Conservation (phyloP, 1,140 invertebrate species). For the Bombus consobrinus region DNA sequence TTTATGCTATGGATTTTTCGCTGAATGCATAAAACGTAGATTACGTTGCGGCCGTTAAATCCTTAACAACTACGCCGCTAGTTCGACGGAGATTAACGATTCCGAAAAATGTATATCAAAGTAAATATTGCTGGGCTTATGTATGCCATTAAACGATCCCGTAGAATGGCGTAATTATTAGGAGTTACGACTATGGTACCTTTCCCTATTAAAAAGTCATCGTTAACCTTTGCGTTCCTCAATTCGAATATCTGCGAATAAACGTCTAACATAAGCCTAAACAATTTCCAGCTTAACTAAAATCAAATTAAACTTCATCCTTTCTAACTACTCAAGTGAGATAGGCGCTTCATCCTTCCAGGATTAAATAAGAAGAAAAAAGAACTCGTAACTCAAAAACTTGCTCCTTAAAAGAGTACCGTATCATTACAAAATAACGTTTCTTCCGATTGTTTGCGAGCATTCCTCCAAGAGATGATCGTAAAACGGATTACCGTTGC, state of each 20-base stretch:
- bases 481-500: neutral
- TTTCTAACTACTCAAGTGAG: neutral
- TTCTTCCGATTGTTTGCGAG: neutral
- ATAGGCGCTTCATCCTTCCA: neutral
- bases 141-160: neutral
- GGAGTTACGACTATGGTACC: neutral
- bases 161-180: constrained; percentile 18
- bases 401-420: neutral
- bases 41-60: constrained; percentile 33
- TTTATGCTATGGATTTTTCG: constrained; percentile 12
- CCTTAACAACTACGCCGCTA: constrained; percentile 22
- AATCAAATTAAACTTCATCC: constrained; percentile 1
- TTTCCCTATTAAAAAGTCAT: neutral
- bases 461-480: constrained; percentile 1
- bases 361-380: neutral
- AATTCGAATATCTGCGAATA: neutral
- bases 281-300: no score
- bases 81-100: constrained; percentile 33
- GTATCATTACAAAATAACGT: neutral
- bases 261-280: neutral
- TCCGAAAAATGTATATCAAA: constrained; percentile 31
- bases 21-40: constrained; percentile 21
- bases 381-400: neutral
- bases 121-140: constrained; percentile 23
- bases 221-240: neutral